Base-by-base conservation (phyloP, 2,113 vertebrate genomes). In the Nerophis lumbriciformis region DNA sequence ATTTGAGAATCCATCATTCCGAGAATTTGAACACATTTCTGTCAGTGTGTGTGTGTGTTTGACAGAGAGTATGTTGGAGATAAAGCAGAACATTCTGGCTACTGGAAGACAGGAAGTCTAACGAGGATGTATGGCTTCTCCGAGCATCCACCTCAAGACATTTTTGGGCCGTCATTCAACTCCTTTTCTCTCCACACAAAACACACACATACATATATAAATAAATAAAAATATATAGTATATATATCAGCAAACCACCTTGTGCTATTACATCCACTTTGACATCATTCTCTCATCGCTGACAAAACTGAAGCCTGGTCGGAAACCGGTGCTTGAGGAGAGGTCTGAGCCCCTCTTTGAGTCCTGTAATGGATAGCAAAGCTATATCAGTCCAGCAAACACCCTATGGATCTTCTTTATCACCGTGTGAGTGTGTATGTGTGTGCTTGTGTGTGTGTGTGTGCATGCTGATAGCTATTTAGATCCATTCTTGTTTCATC, bases 51-150 rank as follows among this genome's bases (percentile, higher is more conserved):
- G 39, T 21, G 4, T 48, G 38, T 39, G n/a, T 53, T 38, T 69
- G 35, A 44, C 21, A 13, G 15, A 51, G 50, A 56, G 42, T 75
- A 66, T 48, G 57, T 56, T 50, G 53, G 38, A 61, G 73, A 63
- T 59, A 61, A 65, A 60, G 68, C 61, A 53, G 66, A 65, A 72
- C 59, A 56, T 58, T 68, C 36, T 51, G 67, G 72, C 71, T 53
- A 35, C 62, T 68, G 58, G 75, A 76, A 78, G 76, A 80, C 81
- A 78, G 70, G 66, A 67, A 80, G 75, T 69, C 83, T 89, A 90
- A 91, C 83, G 12, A 90, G 88, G 86, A 91, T 88, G 72, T 88
- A 90, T 90, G 82, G 65, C 80, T 83, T 76, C 81, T 89, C 80
- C 87, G 71, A 44, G 62, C 65, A 75, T 82, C 78, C 84, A 82